Evolutionary conservation across 2,797 vertebrate genomes (phyloP).

Genomic region (Acipenser oxyrinchus): DNA sequence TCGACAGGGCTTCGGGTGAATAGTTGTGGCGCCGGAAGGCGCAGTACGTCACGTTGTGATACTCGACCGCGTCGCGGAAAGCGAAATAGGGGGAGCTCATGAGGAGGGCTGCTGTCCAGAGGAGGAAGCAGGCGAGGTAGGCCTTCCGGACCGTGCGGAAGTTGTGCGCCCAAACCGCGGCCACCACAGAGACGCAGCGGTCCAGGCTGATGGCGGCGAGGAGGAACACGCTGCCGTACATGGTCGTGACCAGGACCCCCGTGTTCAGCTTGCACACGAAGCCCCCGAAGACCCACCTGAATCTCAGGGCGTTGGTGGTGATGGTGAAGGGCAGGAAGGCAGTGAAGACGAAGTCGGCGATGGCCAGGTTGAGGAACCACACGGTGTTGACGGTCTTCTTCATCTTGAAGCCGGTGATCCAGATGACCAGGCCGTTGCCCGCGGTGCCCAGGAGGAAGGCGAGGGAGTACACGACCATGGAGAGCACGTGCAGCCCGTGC

Average conservation of each 20-base stretch:
- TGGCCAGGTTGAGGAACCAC: conserved; percentile 55
- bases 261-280: conserved; percentile 39
- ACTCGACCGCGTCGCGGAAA: accelerated
- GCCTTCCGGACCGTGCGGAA: conserved; percentile 45
- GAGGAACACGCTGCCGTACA: conserved; percentile 54
- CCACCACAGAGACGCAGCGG: conserved; percentile 44
- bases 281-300: conserved; percentile 34
- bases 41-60: accelerated
- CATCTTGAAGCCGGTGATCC: conserved; percentile 53
- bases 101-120: conserved; percentile 37
- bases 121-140: conserved; percentile 20
- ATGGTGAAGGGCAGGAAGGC: conserved; percentile 36
- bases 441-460: conserved; percentile 33
- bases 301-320: background rate
- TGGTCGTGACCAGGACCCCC: conserved; percentile 33
- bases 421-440: conserved; percentile 52
- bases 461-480: conserved; percentile 28
- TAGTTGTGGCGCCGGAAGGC: accelerated
- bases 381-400: conserved; percentile 43
- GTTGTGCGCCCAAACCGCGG: conserved; percentile 54
- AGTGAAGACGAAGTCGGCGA: conserved; percentile 55
- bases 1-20: too few relatives aligned
- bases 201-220: conserved; percentile 51
- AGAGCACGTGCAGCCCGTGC: accelerated
- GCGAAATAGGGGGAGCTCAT: conserved; percentile 39